A percentile compares a stretch with the other conserved stretches of the same genome.
Conservation (phyloP, 2,113 vertebrate species). For the Trogon surrucura region DNA sequence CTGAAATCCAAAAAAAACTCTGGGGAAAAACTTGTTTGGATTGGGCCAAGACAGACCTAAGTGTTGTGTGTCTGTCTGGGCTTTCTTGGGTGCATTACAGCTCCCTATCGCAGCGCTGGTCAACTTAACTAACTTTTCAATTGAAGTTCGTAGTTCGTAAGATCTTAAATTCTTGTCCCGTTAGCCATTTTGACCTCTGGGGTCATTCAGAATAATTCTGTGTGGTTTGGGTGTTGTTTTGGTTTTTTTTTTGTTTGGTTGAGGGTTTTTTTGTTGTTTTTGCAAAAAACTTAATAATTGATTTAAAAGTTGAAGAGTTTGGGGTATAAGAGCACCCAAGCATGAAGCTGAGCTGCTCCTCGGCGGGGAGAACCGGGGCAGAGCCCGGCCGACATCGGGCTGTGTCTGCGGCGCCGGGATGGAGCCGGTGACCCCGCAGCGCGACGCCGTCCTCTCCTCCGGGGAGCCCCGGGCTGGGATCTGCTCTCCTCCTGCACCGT, state of each 20-base stretch:
- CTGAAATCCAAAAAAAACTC: background rate
- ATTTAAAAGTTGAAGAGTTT: background rate
- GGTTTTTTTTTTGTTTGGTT: background rate
- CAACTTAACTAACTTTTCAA: background rate
- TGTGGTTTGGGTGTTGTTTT: background rate
- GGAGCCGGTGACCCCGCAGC: background rate
- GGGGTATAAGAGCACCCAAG: background rate
- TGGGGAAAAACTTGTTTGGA: background rate
- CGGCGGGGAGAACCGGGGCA: background rate
- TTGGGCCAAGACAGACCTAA: no score
- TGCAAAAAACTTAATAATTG: background rate
- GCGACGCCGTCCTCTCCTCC: background rate
- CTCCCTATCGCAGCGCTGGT: accelerated
- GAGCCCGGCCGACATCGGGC: background rate
- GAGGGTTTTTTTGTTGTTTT: no score
- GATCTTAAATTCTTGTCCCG: background rate
- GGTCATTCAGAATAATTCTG: constrained; percentile 33
- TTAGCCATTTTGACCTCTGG: constrained; percentile 8
- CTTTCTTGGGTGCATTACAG: background rate
- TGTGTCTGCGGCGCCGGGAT: accelerated
- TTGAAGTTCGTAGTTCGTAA: background rate
- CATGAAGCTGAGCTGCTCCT: background rate
- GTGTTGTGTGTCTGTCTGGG: background rate
- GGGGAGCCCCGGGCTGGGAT: background rate
- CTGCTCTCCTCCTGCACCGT: constrained; percentile 27